Evolutionary conservation across 2,113 vertebrate genomes (phyloP), one percentile per base, ranked within the genome.

Genomic region (Tricholaema leucomelas): DNA sequence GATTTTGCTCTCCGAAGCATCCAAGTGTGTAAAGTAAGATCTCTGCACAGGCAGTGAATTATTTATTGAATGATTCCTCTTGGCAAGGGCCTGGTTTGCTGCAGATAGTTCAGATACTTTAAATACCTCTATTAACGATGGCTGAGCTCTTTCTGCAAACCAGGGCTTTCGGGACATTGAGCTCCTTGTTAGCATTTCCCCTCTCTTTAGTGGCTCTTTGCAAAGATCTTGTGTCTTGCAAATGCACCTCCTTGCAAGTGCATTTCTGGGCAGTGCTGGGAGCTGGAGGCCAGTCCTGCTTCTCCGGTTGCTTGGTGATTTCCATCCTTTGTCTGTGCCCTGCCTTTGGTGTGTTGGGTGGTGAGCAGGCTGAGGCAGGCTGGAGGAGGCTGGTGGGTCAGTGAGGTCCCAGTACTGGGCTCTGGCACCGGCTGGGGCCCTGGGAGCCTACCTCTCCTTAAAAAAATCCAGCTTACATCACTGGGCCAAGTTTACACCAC

Each of bases 101-200:
- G 72, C 59, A 63, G 91, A 44, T 91, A 79, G 60, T 92, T 91
- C n/a, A 56, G 79, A 83, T 90, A 33, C 82, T 91, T 91, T 86
- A 94, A 96, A 92, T 90, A 88, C 86, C 40, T 74, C 83, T 86
- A 36, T 92, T 95, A 78, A 66, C 7, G 28, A n/a, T 48, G 73
- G 80, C 86, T 54, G 65, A n/a, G 71, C 66, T 55, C 28, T 55
- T 70, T 35, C 30, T 55, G 58, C n/a, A 65, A 79, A 54, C 69
- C 28, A 5, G 38, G 72, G 24, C 83, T 84, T 80, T 38, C 14
- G 76, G 83, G 83, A 95, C 85, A 78, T 10, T 42, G 58, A 91
- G 88, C 63, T 88, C 81, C 93, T 92, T 73, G 89, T 92, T 87
- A 80, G 78, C 19, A 2, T 87, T 90, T 75, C 61, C 61, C 5